Conservation (phyloP, 2,888 invertebrate genomes). For the Dendrolimus houi region DNA sequence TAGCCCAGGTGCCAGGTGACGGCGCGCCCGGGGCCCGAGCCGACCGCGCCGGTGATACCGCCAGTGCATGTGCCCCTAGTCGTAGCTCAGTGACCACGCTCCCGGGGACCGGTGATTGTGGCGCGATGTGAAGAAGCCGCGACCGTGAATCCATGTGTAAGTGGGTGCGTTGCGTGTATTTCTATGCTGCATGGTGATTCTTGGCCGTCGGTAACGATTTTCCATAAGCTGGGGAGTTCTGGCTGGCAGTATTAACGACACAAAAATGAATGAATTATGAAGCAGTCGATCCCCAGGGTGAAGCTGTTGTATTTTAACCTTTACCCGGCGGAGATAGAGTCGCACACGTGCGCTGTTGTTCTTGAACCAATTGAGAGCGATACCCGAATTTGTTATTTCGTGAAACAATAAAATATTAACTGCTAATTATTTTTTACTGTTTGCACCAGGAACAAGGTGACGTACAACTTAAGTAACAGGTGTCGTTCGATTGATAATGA, state of each 20-base stretch:
- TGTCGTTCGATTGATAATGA: conserved; percentile 37
- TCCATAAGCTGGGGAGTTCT: conserved; percentile 38
- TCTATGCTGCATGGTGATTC: conserved; percentile 47
- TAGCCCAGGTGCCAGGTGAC: conserved; percentile 12
- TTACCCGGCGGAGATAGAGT: conserved; percentile 43
- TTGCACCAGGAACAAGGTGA: conserved; percentile 12
- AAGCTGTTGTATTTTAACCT: conserved; percentile 54
- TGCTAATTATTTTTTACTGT: conserved; percentile 19
- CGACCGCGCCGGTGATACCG: conserved; percentile 28
- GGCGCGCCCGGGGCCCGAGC: conserved; percentile 15
- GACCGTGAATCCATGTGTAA: conserved; percentile 71
- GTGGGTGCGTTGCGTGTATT: conserved; percentile 59
- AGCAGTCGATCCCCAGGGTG: conserved; percentile 30
- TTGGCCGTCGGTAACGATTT: conserved; percentile 48
- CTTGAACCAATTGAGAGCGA: conserved; percentile 36
- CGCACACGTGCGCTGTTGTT: conserved; percentile 60
- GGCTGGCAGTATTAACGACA: conserved; percentile 38
- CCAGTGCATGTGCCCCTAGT: conserved; percentile 76
- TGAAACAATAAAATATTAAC: conserved; percentile 29
- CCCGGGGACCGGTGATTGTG: conserved; percentile 83
- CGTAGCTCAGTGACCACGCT: conserved; percentile 76
- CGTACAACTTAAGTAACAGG: conserved; percentile 51
- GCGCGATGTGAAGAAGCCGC: conserved; percentile 71
- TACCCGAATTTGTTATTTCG: conserved; percentile 29
- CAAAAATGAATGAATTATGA: conserved; percentile 58